Conservation (phyloP, 2,113 vertebrate species). For the Piaya cayana region DNA sequence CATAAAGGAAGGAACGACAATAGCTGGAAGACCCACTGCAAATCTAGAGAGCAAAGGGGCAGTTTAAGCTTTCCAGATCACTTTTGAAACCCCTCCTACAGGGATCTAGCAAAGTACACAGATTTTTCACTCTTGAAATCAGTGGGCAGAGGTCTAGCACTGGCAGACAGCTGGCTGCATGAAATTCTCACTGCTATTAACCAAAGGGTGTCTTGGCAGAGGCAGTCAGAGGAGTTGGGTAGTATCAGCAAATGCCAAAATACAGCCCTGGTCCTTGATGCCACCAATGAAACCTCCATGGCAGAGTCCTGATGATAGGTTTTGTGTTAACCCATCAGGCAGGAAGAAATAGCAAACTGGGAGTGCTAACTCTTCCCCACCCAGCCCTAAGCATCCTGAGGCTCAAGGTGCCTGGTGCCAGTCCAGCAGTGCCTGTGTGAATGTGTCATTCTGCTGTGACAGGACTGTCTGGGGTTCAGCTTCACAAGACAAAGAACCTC, state of each 20-base stretch:
- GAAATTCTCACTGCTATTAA: not conserved
- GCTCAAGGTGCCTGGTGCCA: not conserved
- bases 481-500: not conserved
- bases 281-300: not conserved
- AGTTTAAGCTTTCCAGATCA: not conserved
- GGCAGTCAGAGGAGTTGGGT: not conserved
- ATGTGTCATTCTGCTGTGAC: not conserved
- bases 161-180: not conserved
- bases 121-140: not conserved
- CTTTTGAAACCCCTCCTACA: not conserved
- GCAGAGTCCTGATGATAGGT: not conserved
- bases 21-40: not conserved
- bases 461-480: not conserved
- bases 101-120: not conserved
- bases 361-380: not conserved
- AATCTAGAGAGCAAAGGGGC: not conserved
- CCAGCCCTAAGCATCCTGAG: not conserved
- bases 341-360: not conserved
- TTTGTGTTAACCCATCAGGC: not conserved
- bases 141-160: not conserved
- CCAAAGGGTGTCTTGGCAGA: not conserved
- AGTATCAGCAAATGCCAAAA: not conserved
- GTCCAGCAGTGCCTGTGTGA: not conserved
- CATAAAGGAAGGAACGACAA: not conserved
- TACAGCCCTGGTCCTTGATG: not conserved